These are phyloP conservation scores for Agelaius phoeniceus DNA, from an alignment of 2,113 vertebrate species.

Conservation along the genomic window DNA sequence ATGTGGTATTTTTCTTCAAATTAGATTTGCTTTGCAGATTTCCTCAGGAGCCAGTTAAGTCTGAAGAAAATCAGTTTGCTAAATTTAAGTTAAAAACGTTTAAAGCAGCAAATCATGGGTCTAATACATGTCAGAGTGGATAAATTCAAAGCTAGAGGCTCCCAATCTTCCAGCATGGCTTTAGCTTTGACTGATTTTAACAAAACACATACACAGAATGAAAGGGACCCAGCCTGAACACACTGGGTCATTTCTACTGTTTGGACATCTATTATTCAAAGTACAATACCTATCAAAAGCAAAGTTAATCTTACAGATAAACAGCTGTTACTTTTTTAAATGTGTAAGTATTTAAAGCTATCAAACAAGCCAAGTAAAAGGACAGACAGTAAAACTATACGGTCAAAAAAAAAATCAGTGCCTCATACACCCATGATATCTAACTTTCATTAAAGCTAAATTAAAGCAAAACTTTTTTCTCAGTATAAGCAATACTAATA, in stretches of 20 bases:
- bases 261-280: not conserved
- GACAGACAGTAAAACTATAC: not conserved
- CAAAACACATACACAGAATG: accelerated
- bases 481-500: not conserved
- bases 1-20: not conserved
- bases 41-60: not conserved
- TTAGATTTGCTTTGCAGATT: not conserved
- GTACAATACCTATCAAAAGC: not conserved
- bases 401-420: not conserved
- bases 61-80: not conserved
- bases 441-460: not conserved
- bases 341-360: not conserved
- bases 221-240: not conserved
- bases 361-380: not conserved
- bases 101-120: not conserved
- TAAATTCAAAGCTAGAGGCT: not conserved
- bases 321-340: not conserved
- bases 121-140: not conserved
- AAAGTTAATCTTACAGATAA: not conserved
- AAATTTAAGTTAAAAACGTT: not conserved
- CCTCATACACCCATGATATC: not conserved
- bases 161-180: not conserved
- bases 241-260: not conserved
- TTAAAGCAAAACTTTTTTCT: not conserved
- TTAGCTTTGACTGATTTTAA: not conserved